These are phyloP conservation scores for Aleiodes testaceus DNA, from an alignment of 2,888 invertebrate species.

Conservation along the genomic window DNA sequence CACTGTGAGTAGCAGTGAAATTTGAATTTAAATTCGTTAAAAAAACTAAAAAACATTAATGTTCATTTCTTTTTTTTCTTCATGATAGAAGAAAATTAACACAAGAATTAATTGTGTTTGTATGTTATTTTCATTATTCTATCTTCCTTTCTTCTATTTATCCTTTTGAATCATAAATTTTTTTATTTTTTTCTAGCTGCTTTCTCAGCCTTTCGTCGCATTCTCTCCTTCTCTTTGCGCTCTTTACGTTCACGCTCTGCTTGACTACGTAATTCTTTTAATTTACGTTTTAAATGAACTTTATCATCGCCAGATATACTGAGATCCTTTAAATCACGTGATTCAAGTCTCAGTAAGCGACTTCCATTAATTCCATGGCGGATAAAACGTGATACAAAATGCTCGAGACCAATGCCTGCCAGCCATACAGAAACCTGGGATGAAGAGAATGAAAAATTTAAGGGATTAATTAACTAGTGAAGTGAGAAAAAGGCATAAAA, in stretches of 20 bases:
- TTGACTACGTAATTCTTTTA: constrained; percentile 87
- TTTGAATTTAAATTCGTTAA: constrained; percentile 37
- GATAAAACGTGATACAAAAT: constrained; percentile 89
- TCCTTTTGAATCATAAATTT: constrained; percentile 22
- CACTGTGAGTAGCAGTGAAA: constrained; percentile 53
- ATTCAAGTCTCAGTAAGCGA: constrained; percentile 89
- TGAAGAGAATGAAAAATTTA: neutral
- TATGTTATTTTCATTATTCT: constrained; percentile 29
- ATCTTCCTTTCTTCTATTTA: constrained; percentile 7
- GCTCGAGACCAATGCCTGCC: constrained; percentile 85
- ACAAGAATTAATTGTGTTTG: constrained; percentile 33
- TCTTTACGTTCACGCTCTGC: constrained; percentile 90
- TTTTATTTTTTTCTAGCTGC: constrained; percentile 77
- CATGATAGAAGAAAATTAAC: constrained; percentile 26
- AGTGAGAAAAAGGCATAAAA: neutral
- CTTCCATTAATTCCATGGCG: constrained; percentile 92
- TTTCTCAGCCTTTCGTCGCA: constrained; percentile 90
- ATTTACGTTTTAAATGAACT: constrained; percentile 86
- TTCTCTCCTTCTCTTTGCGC: constrained; percentile 86
- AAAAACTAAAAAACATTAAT: constrained; percentile 15
- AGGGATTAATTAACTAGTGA: neutral
- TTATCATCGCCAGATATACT: constrained; percentile 88
- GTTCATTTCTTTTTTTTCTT: constrained; percentile 24
- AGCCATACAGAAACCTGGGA: constrained; percentile 94
- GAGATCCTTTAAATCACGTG: constrained; percentile 91